Evolutionary conservation across 2,888 invertebrate genomes (phyloP).

Genomic region (Atethmia centrago): DNA sequence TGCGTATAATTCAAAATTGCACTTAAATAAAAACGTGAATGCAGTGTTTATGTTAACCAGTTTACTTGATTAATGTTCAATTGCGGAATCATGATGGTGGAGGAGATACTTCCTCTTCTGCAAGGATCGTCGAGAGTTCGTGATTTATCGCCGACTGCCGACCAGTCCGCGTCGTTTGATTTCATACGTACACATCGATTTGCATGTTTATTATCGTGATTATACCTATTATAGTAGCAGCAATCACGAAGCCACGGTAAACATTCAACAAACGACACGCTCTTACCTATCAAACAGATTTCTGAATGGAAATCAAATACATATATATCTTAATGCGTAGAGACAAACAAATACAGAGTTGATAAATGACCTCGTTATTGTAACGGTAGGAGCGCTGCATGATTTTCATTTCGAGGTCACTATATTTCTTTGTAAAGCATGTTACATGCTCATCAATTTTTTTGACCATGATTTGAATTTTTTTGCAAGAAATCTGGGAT

Average conservation of each 20-base stretch:
- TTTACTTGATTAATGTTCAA: constrained; percentile 75
- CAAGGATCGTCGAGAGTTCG: constrained; percentile 73
- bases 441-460: constrained; percentile 84
- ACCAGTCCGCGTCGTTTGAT: constrained; percentile 59
- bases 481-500: constrained; percentile 62
- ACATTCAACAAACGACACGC: constrained; percentile 47
- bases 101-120: constrained; percentile 74
- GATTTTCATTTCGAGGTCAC: constrained; percentile 89
- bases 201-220: constrained; percentile 65
- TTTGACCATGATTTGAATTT: constrained; percentile 78
- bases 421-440: constrained; percentile 84
- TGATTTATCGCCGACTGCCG: constrained; percentile 70
- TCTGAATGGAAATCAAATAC: constrained; percentile 62
- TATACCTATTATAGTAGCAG: constrained; percentile 60
- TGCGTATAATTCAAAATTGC: constrained; percentile 56
- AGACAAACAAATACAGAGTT: constrained; percentile 87
- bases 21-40: constrained; percentile 70
- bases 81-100: constrained; percentile 75
- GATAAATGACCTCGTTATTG: constrained; percentile 89
- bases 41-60: constrained; percentile 73
- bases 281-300: constrained; percentile 64
- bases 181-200: constrained; percentile 64
- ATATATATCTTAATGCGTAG: constrained; percentile 79
- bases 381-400: constrained; percentile 88
- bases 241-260: constrained; percentile 60